These are phyloP conservation scores for Larimichthys crocea DNA, from an alignment of 2,113 vertebrate species.

Conservation along the genomic window DNA sequence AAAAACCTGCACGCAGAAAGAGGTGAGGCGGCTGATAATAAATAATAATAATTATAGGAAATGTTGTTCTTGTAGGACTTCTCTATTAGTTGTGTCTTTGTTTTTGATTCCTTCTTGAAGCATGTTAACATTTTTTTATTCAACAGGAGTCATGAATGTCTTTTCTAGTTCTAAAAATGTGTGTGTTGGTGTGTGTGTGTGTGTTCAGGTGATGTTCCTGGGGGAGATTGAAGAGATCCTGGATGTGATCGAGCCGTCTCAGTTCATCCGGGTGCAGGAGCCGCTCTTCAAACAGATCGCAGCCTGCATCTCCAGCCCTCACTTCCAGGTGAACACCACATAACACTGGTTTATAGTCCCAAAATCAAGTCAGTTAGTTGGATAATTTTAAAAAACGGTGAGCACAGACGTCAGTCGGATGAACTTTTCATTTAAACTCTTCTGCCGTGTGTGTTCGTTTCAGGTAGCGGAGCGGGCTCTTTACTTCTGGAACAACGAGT, in stretches of 20 bases:
- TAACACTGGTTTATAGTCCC: too few relatives aligned
- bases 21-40: conserved; percentile 79
- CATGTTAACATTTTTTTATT: background rate
- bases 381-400: background rate
- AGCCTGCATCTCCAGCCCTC: conserved; percentile 92
- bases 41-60: background rate
- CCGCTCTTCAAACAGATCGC: conserved; percentile 93
- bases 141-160: background rate
- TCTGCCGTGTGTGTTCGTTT: conserved; percentile 21
- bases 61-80: background rate
- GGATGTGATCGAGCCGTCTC: conserved; percentile 93
- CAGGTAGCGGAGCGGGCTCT: conserved; percentile 95
- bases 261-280: conserved; percentile 93
- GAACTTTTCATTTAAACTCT: background rate
- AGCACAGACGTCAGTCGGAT: background rate
- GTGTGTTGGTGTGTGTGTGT: conserved; percentile 1
- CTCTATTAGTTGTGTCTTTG: background rate
- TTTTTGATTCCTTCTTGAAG: background rate
- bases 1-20: conserved; percentile 96
- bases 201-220: conserved; percentile 91
- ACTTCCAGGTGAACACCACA: conserved; percentile 88
- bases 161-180: background rate
- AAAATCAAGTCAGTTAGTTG: background rate
- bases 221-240: conserved; percentile 94
- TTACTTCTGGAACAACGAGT: conserved; percentile 98